phyloP scores from a whole-genome alignment of 2,888 invertebrate genomes.

The Sinopyrophorus schimmeli region DNA sequence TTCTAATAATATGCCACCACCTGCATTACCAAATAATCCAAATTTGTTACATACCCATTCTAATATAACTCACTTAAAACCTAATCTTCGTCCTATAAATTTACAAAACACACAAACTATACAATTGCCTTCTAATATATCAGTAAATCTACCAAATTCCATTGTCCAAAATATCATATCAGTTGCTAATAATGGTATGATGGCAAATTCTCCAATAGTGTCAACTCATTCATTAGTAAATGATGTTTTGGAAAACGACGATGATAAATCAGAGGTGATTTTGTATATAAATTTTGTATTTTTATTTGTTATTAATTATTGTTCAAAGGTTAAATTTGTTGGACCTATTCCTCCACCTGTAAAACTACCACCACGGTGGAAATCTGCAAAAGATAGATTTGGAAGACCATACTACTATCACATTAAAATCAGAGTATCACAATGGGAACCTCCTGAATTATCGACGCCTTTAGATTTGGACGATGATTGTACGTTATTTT shows the following conservation, averaged over 20 bases:
- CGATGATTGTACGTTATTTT: constrained; percentile 23
- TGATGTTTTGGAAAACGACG: too few relatives aligned
- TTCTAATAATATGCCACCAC: constrained; percentile 14
- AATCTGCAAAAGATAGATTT: constrained; percentile 76
- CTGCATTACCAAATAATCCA: background rate
- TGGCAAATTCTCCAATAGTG: background rate
- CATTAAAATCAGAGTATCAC: constrained; percentile 72
- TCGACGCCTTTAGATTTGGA: constrained; percentile 27
- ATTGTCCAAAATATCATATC: constrained; percentile 6
- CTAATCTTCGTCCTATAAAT: constrained; percentile 10
- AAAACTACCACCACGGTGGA: constrained; percentile 85
- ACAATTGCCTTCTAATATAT: background rate
- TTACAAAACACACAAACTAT: background rate
- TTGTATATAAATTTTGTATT: background rate
- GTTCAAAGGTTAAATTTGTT: constrained; percentile 49
- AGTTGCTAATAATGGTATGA: background rate
- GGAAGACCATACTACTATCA: constrained; percentile 94
- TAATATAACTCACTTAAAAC: background rate
- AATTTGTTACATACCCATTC: constrained; percentile 3
- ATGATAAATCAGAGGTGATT: constrained; percentile 27
- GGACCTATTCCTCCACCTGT: constrained; percentile 57
- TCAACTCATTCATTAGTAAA: constrained; percentile 10
- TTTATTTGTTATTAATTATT: constrained; percentile 13
- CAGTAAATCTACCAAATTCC: background rate
- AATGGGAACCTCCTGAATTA: constrained; percentile 74